Evolutionary conservation across 2,888 invertebrate genomes (phyloP).

Genomic region (Pyralis farinalis): DNA sequence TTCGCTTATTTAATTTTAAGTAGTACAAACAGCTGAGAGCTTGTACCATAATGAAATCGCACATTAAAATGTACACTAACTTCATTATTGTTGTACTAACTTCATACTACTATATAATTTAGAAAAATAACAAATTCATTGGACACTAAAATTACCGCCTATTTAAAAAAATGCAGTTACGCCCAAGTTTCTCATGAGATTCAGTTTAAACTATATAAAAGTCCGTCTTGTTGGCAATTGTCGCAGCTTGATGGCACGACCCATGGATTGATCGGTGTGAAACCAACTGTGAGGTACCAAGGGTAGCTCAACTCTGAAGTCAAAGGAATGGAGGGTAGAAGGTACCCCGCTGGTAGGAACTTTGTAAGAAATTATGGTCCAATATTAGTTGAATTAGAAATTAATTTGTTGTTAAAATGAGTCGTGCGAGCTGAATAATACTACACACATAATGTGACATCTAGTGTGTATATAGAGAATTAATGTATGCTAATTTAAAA

Average conservation of each 20-base stretch:
- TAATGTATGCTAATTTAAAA: no score
- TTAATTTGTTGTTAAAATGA: conserved; percentile 52
- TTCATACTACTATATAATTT: conserved; percentile 2
- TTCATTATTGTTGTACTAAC: no score
- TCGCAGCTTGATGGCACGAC: conserved; percentile 55
- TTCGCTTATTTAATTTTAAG: no score
- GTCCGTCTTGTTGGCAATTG: conserved; percentile 30
- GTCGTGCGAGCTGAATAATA: neutral
- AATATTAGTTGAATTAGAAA: conserved; percentile 50
- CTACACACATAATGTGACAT: neutral
- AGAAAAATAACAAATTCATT: conserved; percentile 17
- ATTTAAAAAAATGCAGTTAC: conserved; percentile 15
- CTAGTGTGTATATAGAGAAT: no score
- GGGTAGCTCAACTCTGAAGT: conserved; percentile 3
- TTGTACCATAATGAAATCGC: no score
- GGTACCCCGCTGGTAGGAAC: conserved; percentile 46
- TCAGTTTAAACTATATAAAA: conserved; percentile 11
- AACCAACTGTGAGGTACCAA: neutral
- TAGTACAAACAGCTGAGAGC: no score
- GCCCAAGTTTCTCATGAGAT: conserved; percentile 38
- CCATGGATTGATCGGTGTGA: conserved; percentile 13
- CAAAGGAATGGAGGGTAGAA: conserved; percentile 20
- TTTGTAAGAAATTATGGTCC: conserved; percentile 45
- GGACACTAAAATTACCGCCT: conserved; percentile 16
- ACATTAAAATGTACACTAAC: no score